Evolutionary conservation across 2,113 vertebrate genomes (phyloP).

Genomic region (Conger conger): DNA sequence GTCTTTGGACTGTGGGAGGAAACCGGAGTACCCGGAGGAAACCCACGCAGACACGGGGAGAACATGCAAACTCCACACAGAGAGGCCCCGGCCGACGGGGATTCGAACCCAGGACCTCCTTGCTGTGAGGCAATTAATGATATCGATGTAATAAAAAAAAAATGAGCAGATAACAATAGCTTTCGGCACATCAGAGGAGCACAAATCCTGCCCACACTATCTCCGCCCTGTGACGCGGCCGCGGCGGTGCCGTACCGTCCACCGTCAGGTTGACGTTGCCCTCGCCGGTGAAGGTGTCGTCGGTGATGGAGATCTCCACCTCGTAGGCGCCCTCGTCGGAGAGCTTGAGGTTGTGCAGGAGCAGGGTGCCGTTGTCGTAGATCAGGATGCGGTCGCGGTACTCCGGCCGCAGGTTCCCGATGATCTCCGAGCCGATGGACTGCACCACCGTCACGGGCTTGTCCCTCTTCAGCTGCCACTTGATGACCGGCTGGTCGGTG

Average conservation of each 20-base stretch:
- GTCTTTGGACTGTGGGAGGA: too few species aligned
- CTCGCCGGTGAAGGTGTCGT: conserved; percentile 89
- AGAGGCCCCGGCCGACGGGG: too few species aligned
- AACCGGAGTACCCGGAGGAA: too few species aligned
- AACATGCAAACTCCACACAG: too few species aligned
- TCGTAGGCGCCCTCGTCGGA: conserved; percentile 87
- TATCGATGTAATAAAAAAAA: too few species aligned
- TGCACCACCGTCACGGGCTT: conserved; percentile 89
- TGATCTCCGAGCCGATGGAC: conserved; percentile 90
- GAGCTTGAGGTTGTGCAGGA: conserved; percentile 85
- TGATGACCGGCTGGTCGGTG: conserved; percentile 85
- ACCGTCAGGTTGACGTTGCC: conserved; percentile 90
- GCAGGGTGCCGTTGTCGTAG: conserved; percentile 89
- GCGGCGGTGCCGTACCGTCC: conserved; percentile 74
- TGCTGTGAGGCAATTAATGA: too few species aligned
- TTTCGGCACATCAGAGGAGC: too few species aligned
- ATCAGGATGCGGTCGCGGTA: conserved; percentile 90
- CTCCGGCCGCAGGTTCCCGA: conserved; percentile 84
- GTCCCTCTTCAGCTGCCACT: conserved; percentile 89
- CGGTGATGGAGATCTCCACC: conserved; percentile 95
- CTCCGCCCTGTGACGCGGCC: not conserved
- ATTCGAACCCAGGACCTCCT: too few species aligned
- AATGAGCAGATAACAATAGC: too few species aligned
- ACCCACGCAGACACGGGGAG: too few species aligned
- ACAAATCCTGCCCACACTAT: not conserved